Conservation (phyloP, 1,140 invertebrate species). For the Tribolium castaneum region DNA sequence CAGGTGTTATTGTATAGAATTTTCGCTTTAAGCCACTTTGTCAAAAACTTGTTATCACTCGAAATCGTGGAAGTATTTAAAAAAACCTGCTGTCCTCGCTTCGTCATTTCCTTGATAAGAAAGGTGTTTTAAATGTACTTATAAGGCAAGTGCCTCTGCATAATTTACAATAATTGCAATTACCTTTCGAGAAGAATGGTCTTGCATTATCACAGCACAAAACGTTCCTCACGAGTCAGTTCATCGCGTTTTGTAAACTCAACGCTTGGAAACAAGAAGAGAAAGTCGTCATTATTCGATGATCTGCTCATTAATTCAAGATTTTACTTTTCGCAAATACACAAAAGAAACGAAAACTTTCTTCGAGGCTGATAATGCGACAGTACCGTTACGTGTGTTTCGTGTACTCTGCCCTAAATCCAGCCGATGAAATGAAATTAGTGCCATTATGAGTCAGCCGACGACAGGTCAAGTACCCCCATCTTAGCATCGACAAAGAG, state of each 20-base stretch:
- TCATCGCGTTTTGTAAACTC: not conserved
- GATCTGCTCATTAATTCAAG: conserved; percentile 21
- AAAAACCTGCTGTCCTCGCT: conserved; percentile 4
- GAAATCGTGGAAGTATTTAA: not conserved
- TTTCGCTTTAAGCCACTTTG: not conserved
- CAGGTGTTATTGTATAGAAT: not conserved
- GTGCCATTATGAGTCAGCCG: conserved; percentile 20
- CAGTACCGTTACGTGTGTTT: not conserved
- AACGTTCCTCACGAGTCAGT: not conserved
- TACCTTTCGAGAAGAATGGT: conserved; percentile 1
- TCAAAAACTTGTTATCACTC: not conserved
- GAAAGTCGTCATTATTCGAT: conserved; percentile 33
- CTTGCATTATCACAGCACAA: not conserved
- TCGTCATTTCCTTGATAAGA: conserved; percentile 17
- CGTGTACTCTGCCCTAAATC: not conserved
- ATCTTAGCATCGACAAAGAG: conserved; percentile 18
- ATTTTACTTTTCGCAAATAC: conserved; percentile 30
- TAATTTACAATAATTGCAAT: conserved; percentile 1
- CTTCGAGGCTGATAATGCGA: not conserved
- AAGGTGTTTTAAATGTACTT: conserved; percentile 5
- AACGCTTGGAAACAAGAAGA: not conserved
- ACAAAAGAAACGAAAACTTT: conserved; percentile 20
- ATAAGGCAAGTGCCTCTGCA: not conserved
- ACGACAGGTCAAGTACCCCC: conserved; percentile 24
- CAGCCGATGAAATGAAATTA: not conserved